Percentiles rank a stretch among this genome's conserved stretches.
Conservation (phyloP, 35 echinoderm and acorn worm genomes). For the Chiridota heheva region DNA sequence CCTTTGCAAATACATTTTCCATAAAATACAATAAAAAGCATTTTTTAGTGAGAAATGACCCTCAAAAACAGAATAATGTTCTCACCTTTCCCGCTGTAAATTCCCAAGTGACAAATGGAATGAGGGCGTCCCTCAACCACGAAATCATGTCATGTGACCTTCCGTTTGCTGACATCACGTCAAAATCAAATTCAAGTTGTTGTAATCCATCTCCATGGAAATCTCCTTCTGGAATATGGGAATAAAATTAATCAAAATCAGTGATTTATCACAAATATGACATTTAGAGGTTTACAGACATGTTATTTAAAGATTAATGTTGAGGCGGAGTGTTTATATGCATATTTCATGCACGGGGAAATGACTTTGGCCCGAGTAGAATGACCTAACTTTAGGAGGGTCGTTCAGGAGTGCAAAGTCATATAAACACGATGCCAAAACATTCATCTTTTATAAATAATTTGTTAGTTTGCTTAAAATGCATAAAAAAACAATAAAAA, state of each 20-base stretch:
- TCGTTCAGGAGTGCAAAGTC: too few relatives aligned
- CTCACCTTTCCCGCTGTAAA: conserved; percentile 79
- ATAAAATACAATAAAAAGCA: not conserved
- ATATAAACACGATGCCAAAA: too few relatives aligned
- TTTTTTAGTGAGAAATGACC: not conserved
- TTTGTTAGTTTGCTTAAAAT: too few relatives aligned
- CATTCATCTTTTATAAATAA: too few relatives aligned
- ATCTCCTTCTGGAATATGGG: conserved; percentile 36
- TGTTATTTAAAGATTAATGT: too few relatives aligned
- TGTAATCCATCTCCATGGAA: conserved; percentile 18
- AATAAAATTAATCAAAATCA: not conserved
- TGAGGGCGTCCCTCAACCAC: conserved; percentile 73
- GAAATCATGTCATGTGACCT: conserved; percentile 50
- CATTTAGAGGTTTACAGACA: too few relatives aligned
- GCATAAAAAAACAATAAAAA: too few relatives aligned
- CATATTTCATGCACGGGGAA: too few relatives aligned
- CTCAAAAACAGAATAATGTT: not conserved
- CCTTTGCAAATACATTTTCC: too few relatives aligned
- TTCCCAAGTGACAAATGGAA: conserved; percentile 66
- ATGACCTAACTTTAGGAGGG: too few relatives aligned
- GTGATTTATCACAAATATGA: not conserved
- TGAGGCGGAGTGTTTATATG: too few relatives aligned
- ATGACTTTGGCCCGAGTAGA: too few relatives aligned
- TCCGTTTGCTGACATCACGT: conserved; percentile 54
- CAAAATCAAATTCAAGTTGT: conserved; percentile 56